phyloP scores from a whole-genome alignment of 2,888 invertebrate genomes.

The Pandemis corylana region DNA sequence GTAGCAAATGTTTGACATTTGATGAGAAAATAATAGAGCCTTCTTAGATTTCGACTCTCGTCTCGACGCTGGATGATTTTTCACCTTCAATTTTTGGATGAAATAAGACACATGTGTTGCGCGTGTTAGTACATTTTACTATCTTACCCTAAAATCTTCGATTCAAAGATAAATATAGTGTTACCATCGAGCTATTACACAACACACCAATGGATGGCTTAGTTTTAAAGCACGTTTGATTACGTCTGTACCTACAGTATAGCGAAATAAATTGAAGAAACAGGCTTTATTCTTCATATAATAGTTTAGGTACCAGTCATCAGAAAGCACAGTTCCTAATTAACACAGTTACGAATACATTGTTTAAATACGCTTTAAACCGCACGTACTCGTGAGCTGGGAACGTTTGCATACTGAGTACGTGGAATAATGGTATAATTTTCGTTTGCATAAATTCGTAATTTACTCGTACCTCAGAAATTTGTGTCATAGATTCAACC shows the following conservation, averaged over 20 bases:
- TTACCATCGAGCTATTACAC: too few species aligned
- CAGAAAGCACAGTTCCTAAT: conserved; percentile 15
- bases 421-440: conserved; percentile 9
- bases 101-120: not conserved
- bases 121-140: not conserved
- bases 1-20: conserved; percentile 7
- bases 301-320: not conserved
- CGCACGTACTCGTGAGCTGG: conserved; percentile 3
- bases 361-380: conserved; percentile 22
- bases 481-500: not conserved
- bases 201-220: not conserved
- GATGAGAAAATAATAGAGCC: conserved; percentile 1
- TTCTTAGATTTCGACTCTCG: conserved; percentile 2
- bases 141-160: not conserved
- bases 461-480: not conserved
- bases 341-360: conserved; percentile 21
- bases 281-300: not conserved
- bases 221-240: too few species aligned
- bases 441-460: conserved; percentile 8
- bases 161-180: not conserved
- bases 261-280: not conserved
- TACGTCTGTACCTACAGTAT: not conserved
- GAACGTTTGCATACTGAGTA: conserved; percentile 14
- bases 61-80: not conserved
- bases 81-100: not conserved